Conservation (phyloP, 1,140 invertebrate species). For the Bombus terrestris region DNA sequence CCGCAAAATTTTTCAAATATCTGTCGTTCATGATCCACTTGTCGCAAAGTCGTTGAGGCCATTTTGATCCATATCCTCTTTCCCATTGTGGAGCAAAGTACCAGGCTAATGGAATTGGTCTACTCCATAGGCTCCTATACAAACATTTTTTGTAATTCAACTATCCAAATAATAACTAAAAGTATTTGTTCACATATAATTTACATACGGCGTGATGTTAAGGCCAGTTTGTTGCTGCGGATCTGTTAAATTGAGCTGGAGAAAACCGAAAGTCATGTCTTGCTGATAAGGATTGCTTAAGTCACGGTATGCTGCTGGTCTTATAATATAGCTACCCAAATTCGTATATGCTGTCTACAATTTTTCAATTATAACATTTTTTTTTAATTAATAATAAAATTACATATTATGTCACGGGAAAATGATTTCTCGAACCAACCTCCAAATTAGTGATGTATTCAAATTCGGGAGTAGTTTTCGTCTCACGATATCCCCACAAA, state of each 20-base stretch:
- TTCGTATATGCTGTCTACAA: conserved; percentile 86
- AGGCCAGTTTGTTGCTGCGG: conserved; percentile 88
- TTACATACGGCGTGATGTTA: conserved; percentile 91
- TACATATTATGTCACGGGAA: not conserved
- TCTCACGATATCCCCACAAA: conserved; percentile 93
- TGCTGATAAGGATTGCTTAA: conserved; percentile 86
- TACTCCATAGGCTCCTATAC: conserved; percentile 91
- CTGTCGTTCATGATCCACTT: conserved; percentile 94
- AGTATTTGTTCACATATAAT: not conserved
- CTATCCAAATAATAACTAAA: not conserved
- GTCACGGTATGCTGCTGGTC: conserved; percentile 86
- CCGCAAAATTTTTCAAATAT: conserved; percentile 94
- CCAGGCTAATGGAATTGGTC: conserved; percentile 95
- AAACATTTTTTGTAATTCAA: not conserved
- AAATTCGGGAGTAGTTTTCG: conserved; percentile 88
- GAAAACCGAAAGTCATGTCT: conserved; percentile 93
- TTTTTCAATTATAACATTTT: not conserved
- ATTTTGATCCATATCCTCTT: conserved; percentile 88
- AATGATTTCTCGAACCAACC: conserved; percentile 37
- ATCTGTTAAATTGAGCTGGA: conserved; percentile 94
- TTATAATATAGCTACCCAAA: conserved; percentile 87
- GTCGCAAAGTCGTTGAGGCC: conserved; percentile 92
- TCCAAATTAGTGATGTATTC: conserved; percentile 85
- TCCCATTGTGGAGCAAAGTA: conserved; percentile 96
- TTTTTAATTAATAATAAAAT: not conserved